These are phyloP conservation scores for Maniola jurtina DNA, from an alignment of 1,140 invertebrate genomes.

Conservation along the genomic window DNA sequence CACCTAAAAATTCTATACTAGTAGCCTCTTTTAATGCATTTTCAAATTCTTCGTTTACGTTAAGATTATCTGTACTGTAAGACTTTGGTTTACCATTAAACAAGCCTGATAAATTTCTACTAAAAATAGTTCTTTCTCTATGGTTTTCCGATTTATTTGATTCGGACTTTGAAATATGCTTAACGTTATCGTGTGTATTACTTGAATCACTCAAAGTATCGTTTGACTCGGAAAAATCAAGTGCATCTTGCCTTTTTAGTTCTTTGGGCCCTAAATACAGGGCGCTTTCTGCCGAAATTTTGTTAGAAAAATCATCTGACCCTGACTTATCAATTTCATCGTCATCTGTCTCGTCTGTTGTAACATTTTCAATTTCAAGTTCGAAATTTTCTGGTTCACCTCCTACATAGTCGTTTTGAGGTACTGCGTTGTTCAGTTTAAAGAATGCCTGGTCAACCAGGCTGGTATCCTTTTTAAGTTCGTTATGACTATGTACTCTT, in stretches of 20 bases:
- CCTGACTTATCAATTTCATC: constrained; percentile 35
- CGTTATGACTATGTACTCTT: constrained; percentile 64
- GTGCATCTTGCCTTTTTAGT: constrained; percentile 57
- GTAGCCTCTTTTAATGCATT: constrained; percentile 62
- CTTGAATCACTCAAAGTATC: constrained; percentile 36
- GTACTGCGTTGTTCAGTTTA: constrained; percentile 40
- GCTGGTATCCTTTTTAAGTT: constrained; percentile 46
- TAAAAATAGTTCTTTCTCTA: constrained; percentile 53
- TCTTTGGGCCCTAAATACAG: constrained; percentile 47
- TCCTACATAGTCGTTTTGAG: constrained; percentile 34
- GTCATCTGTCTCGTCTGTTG: constrained; percentile 62
- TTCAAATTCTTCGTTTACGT: constrained; percentile 47
- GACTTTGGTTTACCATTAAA: constrained; percentile 67
- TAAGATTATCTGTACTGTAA: constrained; percentile 65
- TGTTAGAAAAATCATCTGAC: constrained; percentile 23
- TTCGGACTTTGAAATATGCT: constrained; percentile 42
- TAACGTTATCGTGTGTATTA: constrained; percentile 28
- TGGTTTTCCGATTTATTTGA: constrained; percentile 36
- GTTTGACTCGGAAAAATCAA: constrained; percentile 42
- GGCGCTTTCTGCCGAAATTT: constrained; percentile 39
- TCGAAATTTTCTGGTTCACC: constrained; percentile 32
- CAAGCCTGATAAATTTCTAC: constrained; percentile 50
- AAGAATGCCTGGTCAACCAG: constrained; percentile 66
- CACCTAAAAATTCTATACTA: constrained; percentile 58
- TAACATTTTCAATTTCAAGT: constrained; percentile 61